Base-by-base conservation (phyloP, 2,888 invertebrate species). In the Pristionchus japonicus region DNA sequence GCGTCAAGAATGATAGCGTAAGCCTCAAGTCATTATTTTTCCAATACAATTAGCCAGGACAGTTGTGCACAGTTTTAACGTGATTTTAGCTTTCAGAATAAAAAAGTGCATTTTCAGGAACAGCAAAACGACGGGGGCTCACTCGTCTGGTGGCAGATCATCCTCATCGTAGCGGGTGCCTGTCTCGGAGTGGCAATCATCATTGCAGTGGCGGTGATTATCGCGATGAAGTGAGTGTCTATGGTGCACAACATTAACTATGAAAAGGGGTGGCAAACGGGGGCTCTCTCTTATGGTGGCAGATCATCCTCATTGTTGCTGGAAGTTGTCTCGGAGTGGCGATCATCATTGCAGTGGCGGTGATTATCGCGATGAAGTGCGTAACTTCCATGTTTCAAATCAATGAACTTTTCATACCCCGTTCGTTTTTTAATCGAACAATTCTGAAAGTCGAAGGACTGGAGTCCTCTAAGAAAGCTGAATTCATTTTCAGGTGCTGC, bases 141-240 rank as follows among this genome's bases (percentile, higher is more conserved):
- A 2, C 77, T 77, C 77, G 40, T 47, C 11, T 77, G 77, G 77
- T 77, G 77, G 77, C 77, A 77, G 77, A 47, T 77, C 43, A 27
- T 77, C 2, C 77, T 77, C 23, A 77, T 77, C 77, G 43, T 47
- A 11, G 43, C 43, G 13, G 77, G 77, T 15, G 17, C 17, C 13
- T 77, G 77, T 27, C 43, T 77, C 17, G 77, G n/a, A 13, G 77
- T 77, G 11, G 77, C 77, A 11, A n/a, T 47, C 1, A 47, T 77
- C 47, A 34, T 43, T 3, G 77, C 43, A 0, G 31, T 70, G 3
- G 43, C 77, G 20, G 77, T 77, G 43, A 43, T 77, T 15, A 13
- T 77, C n/a, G 43, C 43, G n/a, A 70, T 70, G 70, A 70, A 34
- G 70, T 70, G 70, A 7, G 70, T 20, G n/a, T n/a, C n/a, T n/a